A percentile compares a stretch with the other conserved stretches of the same genome.
Conservation (phyloP, 2,797 vertebrate species). For the Gouania willdenowi region DNA sequence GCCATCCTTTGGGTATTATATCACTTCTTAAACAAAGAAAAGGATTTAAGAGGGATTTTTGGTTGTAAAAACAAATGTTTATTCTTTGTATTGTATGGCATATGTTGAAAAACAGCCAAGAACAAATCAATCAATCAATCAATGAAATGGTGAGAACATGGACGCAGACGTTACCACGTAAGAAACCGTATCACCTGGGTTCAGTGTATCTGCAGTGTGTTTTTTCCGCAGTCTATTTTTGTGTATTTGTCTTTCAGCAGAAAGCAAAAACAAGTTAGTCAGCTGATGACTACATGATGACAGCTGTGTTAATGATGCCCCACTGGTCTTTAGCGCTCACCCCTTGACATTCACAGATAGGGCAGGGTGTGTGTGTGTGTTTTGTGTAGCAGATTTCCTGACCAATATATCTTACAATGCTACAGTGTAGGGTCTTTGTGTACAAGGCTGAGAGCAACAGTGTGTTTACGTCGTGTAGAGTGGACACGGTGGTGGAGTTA, state of each 20-base stretch:
- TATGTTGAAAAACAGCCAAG: too few species aligned
- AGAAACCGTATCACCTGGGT: slow-evolving; percentile 9
- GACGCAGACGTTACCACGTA: slow-evolving; percentile 11
- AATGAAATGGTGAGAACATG: neutral
- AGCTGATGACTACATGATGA: slow-evolving; percentile 60
- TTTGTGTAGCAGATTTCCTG: slow-evolving; percentile 25
- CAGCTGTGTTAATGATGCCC: slow-evolving; percentile 58
- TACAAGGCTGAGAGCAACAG: neutral
- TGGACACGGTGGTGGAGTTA: neutral
- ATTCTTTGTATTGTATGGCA: too few species aligned
- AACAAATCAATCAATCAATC: too few species aligned
- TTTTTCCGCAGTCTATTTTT: neutral
- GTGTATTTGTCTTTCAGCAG: slow-evolving; percentile 25
- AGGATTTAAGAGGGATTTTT: too few species aligned
- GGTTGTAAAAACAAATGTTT: too few species aligned
- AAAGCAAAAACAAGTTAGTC: slow-evolving; percentile 56
- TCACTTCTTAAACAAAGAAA: too few species aligned
- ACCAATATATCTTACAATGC: slow-evolving; percentile 28
- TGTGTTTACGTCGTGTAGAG: slow-evolving; percentile 14
- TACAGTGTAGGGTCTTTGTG: neutral
- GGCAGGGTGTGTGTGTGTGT: slow-evolving; percentile 22
- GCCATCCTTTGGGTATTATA: too few species aligned
- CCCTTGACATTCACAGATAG: slow-evolving; percentile 57
- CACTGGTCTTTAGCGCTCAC: slow-evolving; percentile 32
- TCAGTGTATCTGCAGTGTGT: slow-evolving; percentile 1